Evolutionary conservation across 2,797 vertebrate species (phyloP).

Genomic region (Bovichtus diacanthus): DNA sequence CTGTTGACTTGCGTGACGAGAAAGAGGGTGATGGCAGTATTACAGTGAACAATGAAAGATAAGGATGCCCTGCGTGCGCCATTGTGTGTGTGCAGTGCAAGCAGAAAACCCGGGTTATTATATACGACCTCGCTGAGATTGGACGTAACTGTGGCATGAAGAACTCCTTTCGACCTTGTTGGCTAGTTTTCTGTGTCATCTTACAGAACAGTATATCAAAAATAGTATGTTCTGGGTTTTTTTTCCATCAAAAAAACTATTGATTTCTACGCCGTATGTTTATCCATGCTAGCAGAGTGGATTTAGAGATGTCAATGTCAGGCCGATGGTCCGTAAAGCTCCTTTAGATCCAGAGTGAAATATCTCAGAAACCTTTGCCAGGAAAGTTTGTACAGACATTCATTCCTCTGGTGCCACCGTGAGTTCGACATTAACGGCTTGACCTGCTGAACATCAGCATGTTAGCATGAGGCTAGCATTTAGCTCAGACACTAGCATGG

Average conservation of each 20-base stretch:
- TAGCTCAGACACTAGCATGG: background rate
- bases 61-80: background rate
- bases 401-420: background rate
- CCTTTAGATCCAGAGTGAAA: background rate
- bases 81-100: slow-evolving; percentile 9
- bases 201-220: background rate
- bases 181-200: background rate
- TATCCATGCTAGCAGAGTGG: background rate
- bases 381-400: background rate
- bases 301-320: background rate
- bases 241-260: background rate
- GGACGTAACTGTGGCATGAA: slow-evolving; percentile 19
- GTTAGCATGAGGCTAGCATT: background rate
- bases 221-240: background rate
- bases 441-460: background rate
- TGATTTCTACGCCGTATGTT: background rate
- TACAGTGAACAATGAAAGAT: slow-evolving; percentile 25
- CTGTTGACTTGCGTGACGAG: slow-evolving; percentile 23
- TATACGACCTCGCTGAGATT: background rate
- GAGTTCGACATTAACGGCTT: background rate
- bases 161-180: slow-evolving; percentile 2
- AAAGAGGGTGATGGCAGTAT: background rate
- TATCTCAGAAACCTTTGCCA: background rate
- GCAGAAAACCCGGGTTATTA: slow-evolving; percentile 9
- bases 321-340: too few relatives aligned